These are phyloP conservation scores for Nyctereutes procyonoides DNA, from an alignment of 2,113 vertebrate genomes.

Conservation along the genomic window DNA sequence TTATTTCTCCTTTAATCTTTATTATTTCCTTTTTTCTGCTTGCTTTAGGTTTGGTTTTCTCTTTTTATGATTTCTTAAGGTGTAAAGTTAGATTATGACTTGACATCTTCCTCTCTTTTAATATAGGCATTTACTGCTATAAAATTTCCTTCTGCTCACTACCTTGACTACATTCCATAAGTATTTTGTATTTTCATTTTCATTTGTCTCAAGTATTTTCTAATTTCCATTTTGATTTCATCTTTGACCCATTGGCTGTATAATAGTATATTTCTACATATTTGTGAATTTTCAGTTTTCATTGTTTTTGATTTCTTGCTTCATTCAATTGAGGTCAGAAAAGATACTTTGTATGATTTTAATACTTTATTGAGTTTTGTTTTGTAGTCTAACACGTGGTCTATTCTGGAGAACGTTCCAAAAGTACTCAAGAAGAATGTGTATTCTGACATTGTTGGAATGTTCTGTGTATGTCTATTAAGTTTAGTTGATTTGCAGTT, in stretches of 20 bases:
- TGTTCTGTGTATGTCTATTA: background rate
- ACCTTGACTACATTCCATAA: background rate
- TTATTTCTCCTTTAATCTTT: background rate
- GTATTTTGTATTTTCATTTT: background rate
- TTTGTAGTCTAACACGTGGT: background rate
- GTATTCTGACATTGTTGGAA: background rate
- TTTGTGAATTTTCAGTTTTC: background rate
- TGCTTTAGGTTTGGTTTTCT: background rate
- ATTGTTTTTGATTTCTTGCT: background rate
- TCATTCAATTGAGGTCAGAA: background rate
- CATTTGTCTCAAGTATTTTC: background rate
- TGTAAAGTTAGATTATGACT: background rate
- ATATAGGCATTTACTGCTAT: background rate
- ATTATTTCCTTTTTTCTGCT: background rate
- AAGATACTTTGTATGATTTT: background rate
- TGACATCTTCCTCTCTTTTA: background rate
- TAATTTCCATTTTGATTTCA: background rate
- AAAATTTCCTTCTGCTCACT: background rate
- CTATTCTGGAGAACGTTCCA: background rate
- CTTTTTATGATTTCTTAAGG: background rate
- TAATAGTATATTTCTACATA: background rate
- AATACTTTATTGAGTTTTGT: background rate
- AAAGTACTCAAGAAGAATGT: background rate
- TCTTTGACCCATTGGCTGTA: background rate
- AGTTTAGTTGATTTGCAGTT: background rate